These are phyloP conservation scores for Silurus glanis DNA, from an alignment of 2,113 vertebrate species.

Conservation along the genomic window DNA sequence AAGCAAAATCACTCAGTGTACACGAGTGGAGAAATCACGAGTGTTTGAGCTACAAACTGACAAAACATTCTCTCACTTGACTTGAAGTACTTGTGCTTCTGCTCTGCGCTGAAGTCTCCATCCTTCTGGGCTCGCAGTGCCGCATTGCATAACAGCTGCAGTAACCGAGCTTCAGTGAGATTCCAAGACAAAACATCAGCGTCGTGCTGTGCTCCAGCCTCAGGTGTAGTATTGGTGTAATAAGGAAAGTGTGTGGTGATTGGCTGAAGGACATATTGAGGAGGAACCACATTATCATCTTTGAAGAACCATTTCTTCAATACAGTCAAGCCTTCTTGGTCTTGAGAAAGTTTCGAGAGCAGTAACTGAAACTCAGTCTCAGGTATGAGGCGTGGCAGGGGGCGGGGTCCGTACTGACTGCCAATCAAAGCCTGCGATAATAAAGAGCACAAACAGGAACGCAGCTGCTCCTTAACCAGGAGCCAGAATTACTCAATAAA, in stretches of 20 bases:
- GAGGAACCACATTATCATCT: slow-evolving; percentile 74
- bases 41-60: neutral
- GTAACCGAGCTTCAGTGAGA: slow-evolving; percentile 64
- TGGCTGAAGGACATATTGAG: slow-evolving; percentile 75
- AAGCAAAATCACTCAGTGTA: neutral
- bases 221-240: slow-evolving; percentile 62
- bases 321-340: slow-evolving; percentile 63
- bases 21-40: neutral
- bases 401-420: slow-evolving; percentile 72
- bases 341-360: slow-evolving; percentile 64
- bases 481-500: neutral
- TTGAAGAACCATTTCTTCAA: slow-evolving; percentile 70
- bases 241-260: slow-evolving; percentile 69
- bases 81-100: slow-evolving; percentile 68
- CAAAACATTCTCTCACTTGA: slow-evolving; percentile 70
- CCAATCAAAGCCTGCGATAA: slow-evolving; percentile 77
- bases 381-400: slow-evolving; percentile 65
- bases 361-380: slow-evolving; percentile 75
- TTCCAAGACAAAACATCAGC: slow-evolving; percentile 52
- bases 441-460: slow-evolving; percentile 4
- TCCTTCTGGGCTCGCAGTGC: slow-evolving; percentile 66
- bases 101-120: slow-evolving; percentile 69
- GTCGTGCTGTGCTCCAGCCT: slow-evolving; percentile 51
- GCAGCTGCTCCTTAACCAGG: neutral
- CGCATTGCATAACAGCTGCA: slow-evolving; percentile 61